Evolutionary conservation across 2,113 vertebrate species (phyloP).

Genomic region (Cariama cristata): DNA sequence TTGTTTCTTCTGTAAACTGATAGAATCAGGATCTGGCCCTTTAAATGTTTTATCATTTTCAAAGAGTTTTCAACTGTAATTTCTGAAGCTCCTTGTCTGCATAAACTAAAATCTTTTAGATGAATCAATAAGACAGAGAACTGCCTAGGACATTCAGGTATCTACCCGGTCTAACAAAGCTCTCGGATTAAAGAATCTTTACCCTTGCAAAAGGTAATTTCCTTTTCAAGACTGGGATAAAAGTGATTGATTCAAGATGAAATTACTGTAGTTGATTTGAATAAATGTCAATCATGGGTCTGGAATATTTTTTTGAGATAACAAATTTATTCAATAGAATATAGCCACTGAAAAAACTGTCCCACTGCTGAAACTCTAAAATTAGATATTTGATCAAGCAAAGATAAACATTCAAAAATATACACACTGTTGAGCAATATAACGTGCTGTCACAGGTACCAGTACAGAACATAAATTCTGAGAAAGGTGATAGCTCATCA

Average conservation of each 20-base stretch:
- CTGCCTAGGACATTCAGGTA: neutral
- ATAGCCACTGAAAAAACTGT: neutral
- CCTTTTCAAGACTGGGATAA: neutral
- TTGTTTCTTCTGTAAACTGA: neutral
- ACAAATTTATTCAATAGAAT: neutral
- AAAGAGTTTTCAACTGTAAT: neutral
- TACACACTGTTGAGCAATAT: neutral
- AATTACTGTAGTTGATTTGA: neutral
- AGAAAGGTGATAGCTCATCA: slow-evolving; percentile 40
- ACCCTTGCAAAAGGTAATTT: neutral
- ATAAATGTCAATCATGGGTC: neutral
- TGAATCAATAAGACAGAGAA: neutral
- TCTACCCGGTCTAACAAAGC: neutral
- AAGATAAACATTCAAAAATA: neutral
- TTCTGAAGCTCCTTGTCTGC: neutral
- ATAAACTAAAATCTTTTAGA: neutral
- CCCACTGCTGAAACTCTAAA: neutral
- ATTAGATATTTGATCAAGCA: neutral
- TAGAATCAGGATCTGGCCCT: neutral
- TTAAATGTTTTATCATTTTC: neutral
- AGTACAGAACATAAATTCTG: slow-evolving; percentile 42
- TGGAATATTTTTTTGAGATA: neutral
- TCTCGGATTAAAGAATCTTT: neutral
- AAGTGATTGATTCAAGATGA: neutral
- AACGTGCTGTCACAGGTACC: slow-evolving; percentile 26